Evolutionary conservation across 2,888 invertebrate species (phyloP).

Genomic region (Diploptera punctata): DNA sequence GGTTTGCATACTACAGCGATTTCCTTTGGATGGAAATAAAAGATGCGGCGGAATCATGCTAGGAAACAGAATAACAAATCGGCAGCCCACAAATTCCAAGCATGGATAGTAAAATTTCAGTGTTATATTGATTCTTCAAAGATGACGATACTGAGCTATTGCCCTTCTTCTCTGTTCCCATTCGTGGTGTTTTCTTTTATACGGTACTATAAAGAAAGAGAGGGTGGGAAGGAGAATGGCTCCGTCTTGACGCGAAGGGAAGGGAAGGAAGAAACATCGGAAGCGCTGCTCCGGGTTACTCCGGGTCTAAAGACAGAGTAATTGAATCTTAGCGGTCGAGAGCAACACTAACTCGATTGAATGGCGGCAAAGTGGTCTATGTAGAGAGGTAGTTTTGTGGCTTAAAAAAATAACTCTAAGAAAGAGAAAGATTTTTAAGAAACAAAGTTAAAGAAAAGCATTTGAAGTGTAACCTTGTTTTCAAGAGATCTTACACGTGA

Average conservation of each 20-base stretch:
- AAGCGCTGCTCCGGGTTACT: background rate
- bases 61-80: too few species aligned
- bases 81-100: too few species aligned
- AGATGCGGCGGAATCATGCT: too few species aligned
- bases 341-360: constrained; percentile 16
- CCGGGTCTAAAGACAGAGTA: constrained; percentile 11
- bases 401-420: background rate
- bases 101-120: too few species aligned
- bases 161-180: background rate
- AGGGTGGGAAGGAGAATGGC: background rate
- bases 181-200: background rate
- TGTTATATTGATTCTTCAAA: too few species aligned
- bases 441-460: background rate
- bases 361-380: constrained; percentile 3
- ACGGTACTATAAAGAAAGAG: background rate
- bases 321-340: constrained; percentile 30
- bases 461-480: background rate
- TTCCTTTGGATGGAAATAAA: too few species aligned
- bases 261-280: constrained; percentile 9
- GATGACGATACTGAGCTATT: background rate
- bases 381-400: background rate
- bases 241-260: background rate
- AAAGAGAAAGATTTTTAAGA: background rate
- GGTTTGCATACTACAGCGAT: too few species aligned
- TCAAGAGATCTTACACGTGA: background rate